phyloP scores from a whole-genome alignment of 1,140 invertebrate species.

The Drosophila bocki region DNA sequence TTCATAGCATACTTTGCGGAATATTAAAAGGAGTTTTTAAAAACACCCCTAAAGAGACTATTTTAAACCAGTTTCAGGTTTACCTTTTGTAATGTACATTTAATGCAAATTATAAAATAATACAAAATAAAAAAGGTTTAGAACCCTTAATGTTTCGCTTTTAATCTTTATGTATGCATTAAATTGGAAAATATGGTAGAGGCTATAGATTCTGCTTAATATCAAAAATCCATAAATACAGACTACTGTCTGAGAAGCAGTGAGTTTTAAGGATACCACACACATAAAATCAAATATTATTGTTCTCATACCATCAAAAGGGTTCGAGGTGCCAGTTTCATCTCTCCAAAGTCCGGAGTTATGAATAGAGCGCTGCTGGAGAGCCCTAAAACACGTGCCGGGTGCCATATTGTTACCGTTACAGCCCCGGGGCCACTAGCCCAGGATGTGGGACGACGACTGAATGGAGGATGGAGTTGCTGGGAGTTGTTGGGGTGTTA shows the following conservation, averaged over 20 bases:
- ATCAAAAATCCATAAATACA: slow-evolving; percentile 14
- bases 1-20: background rate
- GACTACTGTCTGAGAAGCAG: slow-evolving; percentile 3
- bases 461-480: slow-evolving; percentile 46
- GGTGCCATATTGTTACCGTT: slow-evolving; percentile 71
- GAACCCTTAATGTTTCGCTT: background rate
- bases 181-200: slow-evolving; percentile 1
- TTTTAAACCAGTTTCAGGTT: too few relatives aligned
- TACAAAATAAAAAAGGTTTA: background rate
- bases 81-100: background rate
- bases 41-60: background rate
- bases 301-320: slow-evolving; percentile 35
- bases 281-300: slow-evolving; percentile 42
- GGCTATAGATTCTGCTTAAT: slow-evolving; percentile 18
- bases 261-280: background rate
- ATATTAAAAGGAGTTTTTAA: background rate
- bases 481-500: slow-evolving; percentile 56
- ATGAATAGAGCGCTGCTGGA: slow-evolving; percentile 50
- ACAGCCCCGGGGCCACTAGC: slow-evolving; percentile 31
- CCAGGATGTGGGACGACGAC: slow-evolving; percentile 15
- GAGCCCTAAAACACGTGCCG: slow-evolving; percentile 64
- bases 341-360: slow-evolving; percentile 6
- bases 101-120: background rate
- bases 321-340: slow-evolving; percentile 49
- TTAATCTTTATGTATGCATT: slow-evolving; percentile 2